Evolutionary conservation across 1,140 invertebrate species (phyloP), one percentile per base, ranked within the genome.

Genomic region (Thaumatotibia leucotreta): DNA sequence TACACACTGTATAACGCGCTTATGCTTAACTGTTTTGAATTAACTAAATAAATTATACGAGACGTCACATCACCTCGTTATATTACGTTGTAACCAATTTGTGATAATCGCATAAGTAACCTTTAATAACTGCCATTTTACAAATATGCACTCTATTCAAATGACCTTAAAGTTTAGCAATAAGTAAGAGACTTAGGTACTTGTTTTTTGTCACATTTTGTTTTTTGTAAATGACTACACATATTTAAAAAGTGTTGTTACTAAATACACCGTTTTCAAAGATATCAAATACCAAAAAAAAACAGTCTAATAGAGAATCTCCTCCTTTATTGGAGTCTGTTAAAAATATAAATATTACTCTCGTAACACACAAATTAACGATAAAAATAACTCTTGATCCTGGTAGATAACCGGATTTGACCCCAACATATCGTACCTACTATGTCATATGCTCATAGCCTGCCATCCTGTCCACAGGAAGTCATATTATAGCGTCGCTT

Each of bases 381-480:
- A 45, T 45, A 45, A 45, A 45, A 45, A 4, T 20, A 45, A 20
- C n/a, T 45, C 14, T 20, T 20, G 17, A 9, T 11, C 14, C 4
- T 14, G 31, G 22, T 52, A 52, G 6, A 11, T 14, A 22, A 20
- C 50, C 50, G 50, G 50, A 52, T 27, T 23, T 27, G 23, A 52
- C 50, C 50, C 23, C 50, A 45, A 27, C 24, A 31, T 58, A 27
- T 11, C 52, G n/a, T 22, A 58, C 2, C 10, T 10, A 10, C 27
- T 58, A 58, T 58, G 27, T 14, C 27, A 58, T 54, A 27, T n/a
- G n/a, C n/a, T n/a, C 22, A 29, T 4, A 22, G 11, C 23, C 22
- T 58, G 52, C 52, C 50, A 52, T n/a, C 5, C 52, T 58, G 52
- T 58, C 52, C 27, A n/a, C 52, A 58, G 52, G 52, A 58, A 58